Evolutionary conservation across 2,797 vertebrate genomes (phyloP).

Genomic region (Arrhamphus sclerolepis): DNA sequence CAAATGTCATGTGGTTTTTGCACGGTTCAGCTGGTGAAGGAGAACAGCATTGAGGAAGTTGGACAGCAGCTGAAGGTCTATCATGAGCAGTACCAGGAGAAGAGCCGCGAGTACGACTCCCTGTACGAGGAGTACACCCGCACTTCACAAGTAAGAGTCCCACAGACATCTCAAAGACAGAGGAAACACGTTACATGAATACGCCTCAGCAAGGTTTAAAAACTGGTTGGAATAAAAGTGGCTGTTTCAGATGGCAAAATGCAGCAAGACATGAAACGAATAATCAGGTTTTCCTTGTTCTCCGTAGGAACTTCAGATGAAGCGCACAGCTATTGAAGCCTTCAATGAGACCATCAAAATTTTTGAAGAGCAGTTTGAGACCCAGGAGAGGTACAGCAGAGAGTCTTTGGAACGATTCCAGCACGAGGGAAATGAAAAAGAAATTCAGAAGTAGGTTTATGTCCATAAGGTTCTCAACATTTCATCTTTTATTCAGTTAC

Average conservation of each 20-base stretch:
- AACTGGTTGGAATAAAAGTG: too few relatives aligned
- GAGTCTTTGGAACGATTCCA: conserved; percentile 91
- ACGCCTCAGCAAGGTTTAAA: too few relatives aligned
- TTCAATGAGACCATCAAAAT: conserved; percentile 97
- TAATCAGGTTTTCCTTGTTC: background rate
- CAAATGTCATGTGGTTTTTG: conserved; percentile 12
- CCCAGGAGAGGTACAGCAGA: conserved; percentile 90
- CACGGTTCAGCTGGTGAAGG: conserved; percentile 87
- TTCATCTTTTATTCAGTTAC: background rate
- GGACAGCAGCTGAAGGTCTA: conserved; percentile 92
- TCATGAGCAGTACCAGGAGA: conserved; percentile 94
- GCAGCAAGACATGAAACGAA: too few relatives aligned
- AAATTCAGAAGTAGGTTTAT: conserved; percentile 89
- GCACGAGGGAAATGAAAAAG: conserved; percentile 91
- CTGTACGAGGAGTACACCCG: conserved; percentile 93
- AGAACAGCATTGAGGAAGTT: conserved; percentile 92
- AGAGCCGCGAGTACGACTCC: conserved; percentile 91
- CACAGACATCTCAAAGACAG: too few relatives aligned
- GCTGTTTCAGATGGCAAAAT: too few relatives aligned
- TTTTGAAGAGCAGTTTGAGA: conserved; percentile 94
- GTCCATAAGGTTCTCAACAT: background rate
- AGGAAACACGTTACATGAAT: too few relatives aligned
- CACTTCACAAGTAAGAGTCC: conserved; percentile 86
- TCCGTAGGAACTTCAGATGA: conserved; percentile 92
- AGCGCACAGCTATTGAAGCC: conserved; percentile 91